Percentiles rank a stretch among this genome's conserved stretches.
phyloP scores from a whole-genome alignment of 2,888 invertebrate species.

The Sinhomidia bicolor region DNA sequence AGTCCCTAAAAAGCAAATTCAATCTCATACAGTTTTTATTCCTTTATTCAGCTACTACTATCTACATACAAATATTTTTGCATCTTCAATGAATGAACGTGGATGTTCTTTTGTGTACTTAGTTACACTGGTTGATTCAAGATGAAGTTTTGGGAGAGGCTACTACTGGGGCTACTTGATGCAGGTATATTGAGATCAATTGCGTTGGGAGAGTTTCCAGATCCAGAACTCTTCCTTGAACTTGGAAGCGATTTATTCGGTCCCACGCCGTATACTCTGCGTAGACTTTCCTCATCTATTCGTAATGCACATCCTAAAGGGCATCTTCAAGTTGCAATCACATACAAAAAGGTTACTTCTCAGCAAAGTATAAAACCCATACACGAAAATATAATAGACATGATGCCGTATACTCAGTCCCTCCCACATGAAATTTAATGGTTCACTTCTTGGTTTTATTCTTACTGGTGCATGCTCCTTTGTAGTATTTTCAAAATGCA shows the following conservation, averaged over 20 bases:
- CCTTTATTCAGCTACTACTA: not conserved
- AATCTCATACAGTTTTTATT: not conserved
- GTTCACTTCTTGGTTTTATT: not conserved
- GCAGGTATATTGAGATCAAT: conserved; percentile 29
- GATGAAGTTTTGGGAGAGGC: conserved; percentile 18
- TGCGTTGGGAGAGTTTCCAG: conserved; percentile 15
- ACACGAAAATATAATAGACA: too few species aligned
- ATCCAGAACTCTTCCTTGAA: conserved; percentile 64
- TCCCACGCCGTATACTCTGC: conserved; percentile 77
- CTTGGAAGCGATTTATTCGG: conserved; percentile 61
- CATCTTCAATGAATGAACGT: too few species aligned
- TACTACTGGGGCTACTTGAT: conserved; percentile 6
- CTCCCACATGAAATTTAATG: not conserved
- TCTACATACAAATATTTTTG: too few species aligned
- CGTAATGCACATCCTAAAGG: conserved; percentile 75
- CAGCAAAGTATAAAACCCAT: too few species aligned
- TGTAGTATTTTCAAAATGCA: conserved; percentile 74
- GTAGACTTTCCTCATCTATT: conserved; percentile 73
- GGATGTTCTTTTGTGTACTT: too few species aligned
- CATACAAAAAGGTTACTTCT: not conserved
- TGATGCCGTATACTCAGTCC: too few species aligned
- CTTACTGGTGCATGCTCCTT: conserved; percentile 72
- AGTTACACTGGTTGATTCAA: conserved; percentile 34
- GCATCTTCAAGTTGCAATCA: conserved; percentile 68
- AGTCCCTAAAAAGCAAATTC: conserved; percentile 61